phyloP scores from a whole-genome alignment of 2,113 vertebrate genomes.

The Sinocyclocheilus anophthalmus region DNA sequence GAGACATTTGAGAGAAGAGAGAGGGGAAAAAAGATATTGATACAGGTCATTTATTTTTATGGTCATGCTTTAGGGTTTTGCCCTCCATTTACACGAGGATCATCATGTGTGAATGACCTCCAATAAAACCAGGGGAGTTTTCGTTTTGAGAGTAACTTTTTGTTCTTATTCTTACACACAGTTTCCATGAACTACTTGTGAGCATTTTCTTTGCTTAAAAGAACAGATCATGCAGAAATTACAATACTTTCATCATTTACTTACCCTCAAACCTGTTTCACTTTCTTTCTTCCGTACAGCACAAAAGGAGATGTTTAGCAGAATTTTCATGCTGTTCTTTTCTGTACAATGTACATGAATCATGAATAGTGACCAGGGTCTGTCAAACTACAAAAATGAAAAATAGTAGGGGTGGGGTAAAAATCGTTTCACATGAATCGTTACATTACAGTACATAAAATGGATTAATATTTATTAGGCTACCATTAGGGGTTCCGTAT shows the following conservation, averaged over 20 bases:
- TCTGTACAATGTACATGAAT: too few relatives aligned
- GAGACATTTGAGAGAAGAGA: conserved; percentile 4
- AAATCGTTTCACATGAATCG: too few relatives aligned
- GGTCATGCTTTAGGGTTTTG: not conserved
- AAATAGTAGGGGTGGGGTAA: too few relatives aligned
- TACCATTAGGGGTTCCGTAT: too few relatives aligned
- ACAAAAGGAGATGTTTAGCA: not conserved
- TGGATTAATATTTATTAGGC: too few relatives aligned
- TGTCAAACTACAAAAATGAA: too few relatives aligned
- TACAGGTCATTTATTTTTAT: conserved; percentile 7
- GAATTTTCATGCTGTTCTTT: not conserved
- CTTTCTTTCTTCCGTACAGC: not conserved
- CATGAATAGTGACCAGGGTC: too few relatives aligned
- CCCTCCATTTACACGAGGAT: not conserved
- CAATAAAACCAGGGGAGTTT: not conserved
- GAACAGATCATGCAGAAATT: not conserved
- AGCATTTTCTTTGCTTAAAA: not conserved
- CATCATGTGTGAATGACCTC: not conserved
- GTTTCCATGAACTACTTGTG: not conserved
- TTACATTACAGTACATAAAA: too few relatives aligned
- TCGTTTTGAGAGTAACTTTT: not conserved
- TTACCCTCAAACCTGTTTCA: not conserved
- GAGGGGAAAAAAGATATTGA: not conserved
- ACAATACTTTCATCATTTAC: not conserved
- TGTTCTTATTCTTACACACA: not conserved